Percentiles rank a stretch among this genome's conserved stretches.
These are phyloP conservation scores for Alitta virens DNA, from an alignment of 2,888 invertebrate genomes.

Conservation along the genomic window DNA sequence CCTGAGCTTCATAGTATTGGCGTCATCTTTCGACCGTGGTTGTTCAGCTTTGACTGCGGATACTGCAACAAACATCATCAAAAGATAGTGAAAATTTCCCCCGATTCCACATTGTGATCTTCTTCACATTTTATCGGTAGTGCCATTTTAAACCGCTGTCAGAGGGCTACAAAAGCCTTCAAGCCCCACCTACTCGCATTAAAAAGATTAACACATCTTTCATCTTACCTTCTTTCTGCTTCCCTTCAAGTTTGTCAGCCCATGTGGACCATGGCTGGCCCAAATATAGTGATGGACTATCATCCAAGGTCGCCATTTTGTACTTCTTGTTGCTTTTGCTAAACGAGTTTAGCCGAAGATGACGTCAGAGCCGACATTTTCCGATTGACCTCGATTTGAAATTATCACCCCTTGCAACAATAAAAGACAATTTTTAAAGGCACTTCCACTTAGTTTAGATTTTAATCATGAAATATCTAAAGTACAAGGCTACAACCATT, in stretches of 20 bases:
- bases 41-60: slow-evolving; percentile 8
- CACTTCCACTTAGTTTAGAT: no score
- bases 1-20: slow-evolving; percentile 49
- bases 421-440: no score
- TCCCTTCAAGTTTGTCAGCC: slow-evolving; percentile 38
- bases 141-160: no score
- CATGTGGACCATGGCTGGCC: slow-evolving; percentile 56
- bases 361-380: slow-evolving; percentile 48
- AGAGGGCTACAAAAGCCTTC: no score
- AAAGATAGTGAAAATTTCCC: slow-evolving; percentile 10
- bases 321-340: slow-evolving; percentile 54
- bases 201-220: not conserved
- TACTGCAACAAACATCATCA: slow-evolving; percentile 11
- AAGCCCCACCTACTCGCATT: not conserved
- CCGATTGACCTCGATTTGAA: slow-evolving; percentile 14
- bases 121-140: no score
- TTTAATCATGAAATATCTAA: no score
- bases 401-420: no score
- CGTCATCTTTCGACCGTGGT: slow-evolving; percentile 26
- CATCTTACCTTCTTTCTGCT: slow-evolving; percentile 17
- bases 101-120: not conserved
- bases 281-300: slow-evolving; percentile 56
- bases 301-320: slow-evolving; percentile 58
- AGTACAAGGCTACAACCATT: no score
- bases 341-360: slow-evolving; percentile 47